Evolutionary conservation across 2,113 vertebrate species (phyloP), one percentile per base, ranked within the genome.

Genomic region (Progne subis): DNA sequence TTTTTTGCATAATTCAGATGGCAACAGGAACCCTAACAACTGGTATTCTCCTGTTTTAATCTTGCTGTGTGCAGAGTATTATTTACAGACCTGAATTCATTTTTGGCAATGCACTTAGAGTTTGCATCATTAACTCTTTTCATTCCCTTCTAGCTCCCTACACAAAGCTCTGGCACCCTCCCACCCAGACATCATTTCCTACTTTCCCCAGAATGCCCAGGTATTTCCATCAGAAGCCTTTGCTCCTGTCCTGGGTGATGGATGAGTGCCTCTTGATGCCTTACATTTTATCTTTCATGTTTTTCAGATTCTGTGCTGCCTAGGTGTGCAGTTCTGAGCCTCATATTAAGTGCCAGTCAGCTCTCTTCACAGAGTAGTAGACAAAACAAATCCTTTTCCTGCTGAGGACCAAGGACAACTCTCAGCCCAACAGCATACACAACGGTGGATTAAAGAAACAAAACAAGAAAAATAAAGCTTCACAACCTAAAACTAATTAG

Each of bases 11-110:
- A 83, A 90, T 78, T 92, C 65, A 78, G 79, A 81, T 65, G 46
- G 88, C 71, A 96, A 88, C 76, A 86, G 88, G 93, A 93, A 76
- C 79, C 56, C 21, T 41, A 83, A 92, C 56, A 90, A 94, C 76
- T 64, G 84, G 77, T 81, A 81, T 96, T 89, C 86, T 71, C 89
- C 68, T 72, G 72, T 57, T 74, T 41, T 92, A 49, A 92, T 93
- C 81, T 86, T 70, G 21, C 94, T 83, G 86, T 4, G 5, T 0
- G 2, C 80, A 70, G 78, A 4, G 47, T 21, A 70, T 26, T 85
- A 55, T 91, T 96, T 80, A 96, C 89, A 87, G 85, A 65, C 88
- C 49, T 49, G 91, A 82, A 89, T 75, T 92, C 43, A 61, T 88
- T 95, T 93, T 88, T 97, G 96, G 95, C 96, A 96, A 37, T 32